These are phyloP conservation scores for Enteromius viviparus DNA, from an alignment of 2,797 vertebrate species.

Conservation along the genomic window DNA sequence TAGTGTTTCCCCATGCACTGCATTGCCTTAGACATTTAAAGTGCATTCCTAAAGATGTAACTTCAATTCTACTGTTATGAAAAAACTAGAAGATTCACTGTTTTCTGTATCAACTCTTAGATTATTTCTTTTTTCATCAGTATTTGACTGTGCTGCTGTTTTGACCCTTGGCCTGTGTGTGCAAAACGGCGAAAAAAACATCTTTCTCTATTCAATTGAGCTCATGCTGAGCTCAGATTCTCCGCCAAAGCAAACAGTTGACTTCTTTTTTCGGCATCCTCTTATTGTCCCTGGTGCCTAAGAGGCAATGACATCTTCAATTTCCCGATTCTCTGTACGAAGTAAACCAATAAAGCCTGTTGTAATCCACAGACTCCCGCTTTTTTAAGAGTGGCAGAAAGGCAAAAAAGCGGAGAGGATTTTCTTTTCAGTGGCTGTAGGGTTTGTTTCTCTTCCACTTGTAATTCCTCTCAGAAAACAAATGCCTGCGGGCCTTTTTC, in stretches of 20 bases:
- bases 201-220: conserved; percentile 20
- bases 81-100: not conserved
- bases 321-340: conserved; percentile 31
- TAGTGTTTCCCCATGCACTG: not conserved
- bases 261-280: conserved; percentile 24
- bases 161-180: conserved; percentile 14
- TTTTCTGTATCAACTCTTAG: not conserved
- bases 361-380: conserved; percentile 43
- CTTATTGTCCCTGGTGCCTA: conserved; percentile 22
- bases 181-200: not conserved
- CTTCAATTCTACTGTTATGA: not conserved
- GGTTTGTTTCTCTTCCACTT: conserved; percentile 74
- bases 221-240: conserved; percentile 22
- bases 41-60: not conserved
- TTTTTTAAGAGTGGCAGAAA: conserved; percentile 13
- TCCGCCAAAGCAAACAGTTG: conserved; percentile 31
- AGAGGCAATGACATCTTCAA: conserved; percentile 35
- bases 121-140: not conserved
- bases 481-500: conserved; percentile 59
- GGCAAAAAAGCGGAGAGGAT: conserved; percentile 21
- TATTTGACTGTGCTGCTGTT: not conserved
- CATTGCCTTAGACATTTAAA: not conserved
- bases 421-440: conserved; percentile 56
- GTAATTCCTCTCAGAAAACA: conserved; percentile 78
- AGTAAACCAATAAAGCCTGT: conserved; percentile 50